phyloP scores from a whole-genome alignment of 2,797 vertebrate species.

The Erethizon dorsatum region DNA sequence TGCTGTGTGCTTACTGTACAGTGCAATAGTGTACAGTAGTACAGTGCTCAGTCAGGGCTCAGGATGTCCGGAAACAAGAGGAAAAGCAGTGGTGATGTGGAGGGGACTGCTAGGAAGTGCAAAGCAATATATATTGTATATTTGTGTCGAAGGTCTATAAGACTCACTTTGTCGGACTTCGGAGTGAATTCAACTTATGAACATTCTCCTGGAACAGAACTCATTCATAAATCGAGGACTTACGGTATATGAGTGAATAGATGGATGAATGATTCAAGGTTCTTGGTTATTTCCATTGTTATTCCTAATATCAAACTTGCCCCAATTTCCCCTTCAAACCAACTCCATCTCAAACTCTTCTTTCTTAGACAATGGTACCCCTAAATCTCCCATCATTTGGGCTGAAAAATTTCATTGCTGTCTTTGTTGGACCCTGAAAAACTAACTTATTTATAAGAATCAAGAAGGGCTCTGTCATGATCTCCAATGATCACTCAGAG shows the following conservation, averaged over 20 bases:
- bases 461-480: background rate
- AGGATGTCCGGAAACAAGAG: background rate
- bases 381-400: background rate
- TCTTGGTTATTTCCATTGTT: conserved; percentile 31
- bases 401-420: background rate
- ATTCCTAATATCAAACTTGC: conserved; percentile 18
- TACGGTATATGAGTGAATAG: background rate
- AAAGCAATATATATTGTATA: background rate
- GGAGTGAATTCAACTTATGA: background rate
- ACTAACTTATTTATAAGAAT: background rate
- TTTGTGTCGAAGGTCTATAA: background rate
- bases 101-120: background rate
- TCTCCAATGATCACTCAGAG: background rate
- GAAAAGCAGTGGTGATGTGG: background rate
- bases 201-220: background rate
- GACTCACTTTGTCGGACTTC: background rate
- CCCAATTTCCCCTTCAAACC: background rate
- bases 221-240: background rate
- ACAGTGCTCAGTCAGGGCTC: background rate
- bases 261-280: background rate
- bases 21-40: background rate
- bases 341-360: background rate
- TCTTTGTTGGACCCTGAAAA: background rate
- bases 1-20: background rate
- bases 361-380: conserved; percentile 18